Conservation (phyloP, 2,113 vertebrate species). For the Gorilla gorilla region DNA sequence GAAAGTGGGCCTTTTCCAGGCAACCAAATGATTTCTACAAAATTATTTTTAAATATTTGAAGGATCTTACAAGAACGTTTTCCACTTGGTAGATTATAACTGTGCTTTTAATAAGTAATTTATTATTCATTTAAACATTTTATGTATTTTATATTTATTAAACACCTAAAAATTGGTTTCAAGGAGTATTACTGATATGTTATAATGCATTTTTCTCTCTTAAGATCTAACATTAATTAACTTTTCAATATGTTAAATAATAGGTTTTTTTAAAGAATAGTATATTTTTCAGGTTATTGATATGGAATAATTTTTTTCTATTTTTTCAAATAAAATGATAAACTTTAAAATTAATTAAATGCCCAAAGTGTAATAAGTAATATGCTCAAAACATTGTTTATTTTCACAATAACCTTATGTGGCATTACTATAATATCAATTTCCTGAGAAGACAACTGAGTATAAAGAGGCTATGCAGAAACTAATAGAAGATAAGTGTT, state of each 20-base stretch:
- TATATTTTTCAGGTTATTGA: not conserved
- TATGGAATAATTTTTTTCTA: not conserved
- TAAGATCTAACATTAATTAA: constrained; percentile 35
- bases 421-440: not conserved
- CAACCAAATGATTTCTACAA: not conserved
- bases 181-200: not conserved
- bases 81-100: not conserved
- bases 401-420: not conserved
- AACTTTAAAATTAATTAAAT: constrained; percentile 41
- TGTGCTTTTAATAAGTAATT: not conserved
- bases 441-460: not conserved
- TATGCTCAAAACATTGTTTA: not conserved
- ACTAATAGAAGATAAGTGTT: too few species aligned
- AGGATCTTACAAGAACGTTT: not conserved
- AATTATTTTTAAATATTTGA: not conserved
- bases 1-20: not conserved
- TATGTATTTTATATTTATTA: not conserved
- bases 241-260: not conserved
- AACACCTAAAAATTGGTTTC: not conserved
- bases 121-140: not conserved
- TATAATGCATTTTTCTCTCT: constrained; percentile 23
- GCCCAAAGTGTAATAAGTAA: not conserved
- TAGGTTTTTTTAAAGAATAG: not conserved
- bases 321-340: constrained; percentile 29
- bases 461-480: not conserved